Evolutionary conservation across 2,113 vertebrate species (phyloP).

Genomic region (Strix aluco): DNA sequence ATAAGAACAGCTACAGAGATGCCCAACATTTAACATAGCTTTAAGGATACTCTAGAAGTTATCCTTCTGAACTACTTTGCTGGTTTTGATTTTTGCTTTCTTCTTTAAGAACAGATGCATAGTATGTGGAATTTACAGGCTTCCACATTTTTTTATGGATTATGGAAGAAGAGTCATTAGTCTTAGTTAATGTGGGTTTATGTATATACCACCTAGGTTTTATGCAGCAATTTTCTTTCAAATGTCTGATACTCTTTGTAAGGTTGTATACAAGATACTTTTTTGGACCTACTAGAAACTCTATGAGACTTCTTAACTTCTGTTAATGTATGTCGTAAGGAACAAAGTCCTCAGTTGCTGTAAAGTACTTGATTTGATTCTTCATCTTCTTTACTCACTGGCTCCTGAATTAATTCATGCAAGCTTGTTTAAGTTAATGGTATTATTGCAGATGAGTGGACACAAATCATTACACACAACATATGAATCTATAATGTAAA

Average conservation of each 20-base stretch:
- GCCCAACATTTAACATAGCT: neutral
- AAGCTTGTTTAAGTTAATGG: neutral
- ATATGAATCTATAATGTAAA: neutral
- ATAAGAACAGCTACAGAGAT: neutral
- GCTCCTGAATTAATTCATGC: neutral
- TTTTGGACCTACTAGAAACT: neutral
- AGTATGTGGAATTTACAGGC: neutral
- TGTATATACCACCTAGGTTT: neutral
- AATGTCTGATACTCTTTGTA: neutral
- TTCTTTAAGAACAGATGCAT: neutral
- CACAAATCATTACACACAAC: neutral
- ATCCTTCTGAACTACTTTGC: neutral
- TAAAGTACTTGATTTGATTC: neutral
- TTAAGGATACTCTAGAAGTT: neutral
- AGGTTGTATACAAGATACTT: neutral
- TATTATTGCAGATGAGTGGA: neutral
- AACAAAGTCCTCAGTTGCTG: neutral
- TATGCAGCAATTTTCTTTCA: neutral
- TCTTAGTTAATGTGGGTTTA: neutral
- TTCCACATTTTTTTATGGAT: neutral
- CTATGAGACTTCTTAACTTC: neutral
- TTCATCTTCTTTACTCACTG: neutral
- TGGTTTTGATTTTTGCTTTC: neutral
- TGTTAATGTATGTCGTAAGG: neutral
- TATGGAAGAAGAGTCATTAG: neutral